These are phyloP conservation scores for Trichomalopsis sarcophagae DNA, from an alignment of 1,140 invertebrate genomes.

Conservation along the genomic window DNA sequence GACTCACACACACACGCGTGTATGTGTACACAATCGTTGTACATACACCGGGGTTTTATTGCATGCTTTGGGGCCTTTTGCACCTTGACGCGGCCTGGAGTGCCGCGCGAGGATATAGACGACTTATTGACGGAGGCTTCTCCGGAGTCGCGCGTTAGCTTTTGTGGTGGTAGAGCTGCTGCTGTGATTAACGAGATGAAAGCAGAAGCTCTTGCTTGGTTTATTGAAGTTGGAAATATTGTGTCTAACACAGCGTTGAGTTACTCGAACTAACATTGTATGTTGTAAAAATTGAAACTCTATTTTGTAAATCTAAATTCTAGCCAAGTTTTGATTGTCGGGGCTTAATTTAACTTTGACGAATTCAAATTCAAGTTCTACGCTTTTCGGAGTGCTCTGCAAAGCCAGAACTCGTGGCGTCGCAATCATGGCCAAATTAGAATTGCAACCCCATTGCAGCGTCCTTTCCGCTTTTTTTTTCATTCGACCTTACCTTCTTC, in stretches of 20 bases:
- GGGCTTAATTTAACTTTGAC: background rate
- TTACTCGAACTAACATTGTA: background rate
- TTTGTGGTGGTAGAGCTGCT: background rate
- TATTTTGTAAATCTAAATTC: too few relatives aligned
- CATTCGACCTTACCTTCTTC: background rate
- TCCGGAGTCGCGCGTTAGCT: background rate
- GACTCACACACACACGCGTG: conserved; percentile 17
- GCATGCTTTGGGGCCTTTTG: conserved; percentile 23
- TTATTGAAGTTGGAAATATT: background rate
- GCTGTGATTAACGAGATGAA: background rate
- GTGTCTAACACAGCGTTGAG: background rate
- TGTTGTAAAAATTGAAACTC: too few relatives aligned
- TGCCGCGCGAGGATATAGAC: background rate
- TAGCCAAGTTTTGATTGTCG: background rate
- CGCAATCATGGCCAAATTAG: background rate
- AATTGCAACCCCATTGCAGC: background rate
- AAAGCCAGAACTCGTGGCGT: background rate
- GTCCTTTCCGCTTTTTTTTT: background rate
- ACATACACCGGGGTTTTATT: conserved; percentile 21
- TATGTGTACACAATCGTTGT: background rate
- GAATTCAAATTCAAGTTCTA: background rate
- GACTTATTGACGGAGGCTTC: background rate
- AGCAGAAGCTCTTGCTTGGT: background rate
- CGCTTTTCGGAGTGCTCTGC: background rate
- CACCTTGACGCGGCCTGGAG: background rate